Conservation (phyloP, 35 echinoderm and acorn worm genomes). For the Apostichopus parvimensis region DNA sequence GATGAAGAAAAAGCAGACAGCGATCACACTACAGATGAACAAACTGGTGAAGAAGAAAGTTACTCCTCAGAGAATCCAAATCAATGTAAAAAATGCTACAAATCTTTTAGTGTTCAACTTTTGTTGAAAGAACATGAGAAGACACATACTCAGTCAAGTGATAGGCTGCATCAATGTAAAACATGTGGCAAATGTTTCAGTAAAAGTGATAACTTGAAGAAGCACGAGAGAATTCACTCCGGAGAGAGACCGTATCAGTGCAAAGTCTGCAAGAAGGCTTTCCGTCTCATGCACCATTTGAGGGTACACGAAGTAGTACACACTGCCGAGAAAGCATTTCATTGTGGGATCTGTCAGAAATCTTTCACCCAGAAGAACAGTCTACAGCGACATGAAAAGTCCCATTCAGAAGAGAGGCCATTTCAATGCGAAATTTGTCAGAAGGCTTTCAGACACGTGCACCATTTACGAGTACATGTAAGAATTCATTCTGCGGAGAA, state of each 20-base stretch:
- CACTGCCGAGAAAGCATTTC: conserved; percentile 30
- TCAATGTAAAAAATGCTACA: conserved; percentile 45
- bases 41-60: conserved; percentile 21
- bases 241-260: conserved; percentile 9
- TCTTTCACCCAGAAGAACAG: conserved; percentile 27
- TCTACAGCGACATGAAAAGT: conserved; percentile 28
- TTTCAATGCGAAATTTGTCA: conserved; percentile 26
- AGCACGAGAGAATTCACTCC: conserved; percentile 11
- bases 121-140: conserved; percentile 36
- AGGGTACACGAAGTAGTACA: conserved; percentile 48
- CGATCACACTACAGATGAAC: background rate
- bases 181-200: conserved; percentile 45
- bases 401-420: conserved; percentile 31
- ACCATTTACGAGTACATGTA: conserved; percentile 37
- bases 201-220: conserved; percentile 38
- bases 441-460: conserved; percentile 45
- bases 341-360: conserved; percentile 52
- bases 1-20: background rate
- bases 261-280: conserved; percentile 12
- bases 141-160: conserved; percentile 13
- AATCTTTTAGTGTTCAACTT: conserved; percentile 18
- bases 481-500: conserved; percentile 46
- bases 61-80: conserved; percentile 26
- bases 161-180: conserved; percentile 27
- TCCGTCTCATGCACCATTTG: conserved; percentile 29